Base-by-base conservation (phyloP, 2,797 vertebrate genomes). In the Propithecus perrieri region DNA sequence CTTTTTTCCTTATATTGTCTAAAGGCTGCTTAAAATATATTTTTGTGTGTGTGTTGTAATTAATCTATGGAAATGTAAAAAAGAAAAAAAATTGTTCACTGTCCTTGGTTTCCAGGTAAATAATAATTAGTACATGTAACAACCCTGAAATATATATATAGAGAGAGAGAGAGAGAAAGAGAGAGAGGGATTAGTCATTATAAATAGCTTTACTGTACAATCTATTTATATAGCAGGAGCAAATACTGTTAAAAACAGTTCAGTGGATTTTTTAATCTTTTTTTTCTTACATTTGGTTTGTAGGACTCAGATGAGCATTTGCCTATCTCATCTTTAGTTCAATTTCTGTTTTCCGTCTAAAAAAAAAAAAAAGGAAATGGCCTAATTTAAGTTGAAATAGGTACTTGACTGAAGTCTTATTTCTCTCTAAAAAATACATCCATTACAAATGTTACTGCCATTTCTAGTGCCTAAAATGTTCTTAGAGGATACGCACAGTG, bases 291-390 rank as follows among this genome's bases (percentile, higher is more conserved):
- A 43, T 85, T 95, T 14, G 0, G 1, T 83, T 76, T 61, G 4
- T 46, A 83, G 35, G 28, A 69, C 5, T 71, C 50, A 33, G 20
- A 17, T 85, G 74, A 85, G 12, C n/a, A 85, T 95, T 96, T 93
- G 59, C 12, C 75, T 80, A 10, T 94, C n/a, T 97, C 43, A 93
- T 93, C 59, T 89, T 87, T 83, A 86, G 11, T 74, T 89, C 69
- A 84, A 95, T 93, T 96, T 96, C 78, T 95, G 57, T 30, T 94
- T 96, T 74, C n/a, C 46, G 61, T 94, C 90, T 13, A 63, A 57
- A 84, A 81, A 87, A 83, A 53, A 48, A 65, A 67, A 69, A 35
- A 46, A 81, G 63, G n/a, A 95, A 94, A 91, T 90, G 30, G 4
- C 48, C 38, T 69, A 81, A 96, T 96, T 91, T 95, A 95, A 91